phyloP scores from a whole-genome alignment of 2,888 invertebrate species.

The Lacanobia oleracea region DNA sequence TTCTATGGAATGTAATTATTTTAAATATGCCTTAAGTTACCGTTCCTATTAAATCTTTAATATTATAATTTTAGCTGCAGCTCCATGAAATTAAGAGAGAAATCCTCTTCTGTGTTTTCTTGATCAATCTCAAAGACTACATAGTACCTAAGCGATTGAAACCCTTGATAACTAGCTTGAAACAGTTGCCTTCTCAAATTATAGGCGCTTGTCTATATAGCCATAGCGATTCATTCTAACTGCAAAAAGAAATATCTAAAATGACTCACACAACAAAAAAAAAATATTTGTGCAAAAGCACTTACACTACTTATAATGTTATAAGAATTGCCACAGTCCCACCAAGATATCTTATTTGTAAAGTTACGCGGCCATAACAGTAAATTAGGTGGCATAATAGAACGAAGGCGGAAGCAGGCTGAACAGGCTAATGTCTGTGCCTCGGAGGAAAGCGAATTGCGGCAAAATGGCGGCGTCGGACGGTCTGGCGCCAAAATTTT shows the following conservation, averaged over 20 bases:
- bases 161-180: no score
- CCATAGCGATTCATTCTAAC: background rate
- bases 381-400: constrained; percentile 85
- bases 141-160: background rate
- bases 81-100: no score
- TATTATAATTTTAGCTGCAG: no score
- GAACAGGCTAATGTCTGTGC: constrained; percentile 77
- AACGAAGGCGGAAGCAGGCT: constrained; percentile 81
- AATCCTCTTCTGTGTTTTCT: background rate
- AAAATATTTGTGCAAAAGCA: constrained; percentile 41
- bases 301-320: constrained; percentile 62
- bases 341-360: constrained; percentile 70
- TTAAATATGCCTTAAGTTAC: no score
- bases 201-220: background rate
- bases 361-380: constrained; percentile 79
- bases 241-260: background rate
- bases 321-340: constrained; percentile 68
- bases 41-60: no score
- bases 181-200: background rate
- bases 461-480: constrained; percentile 84
- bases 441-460: constrained; percentile 75
- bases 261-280: constrained; percentile 10
- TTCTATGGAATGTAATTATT: no score
- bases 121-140: background rate
- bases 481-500: constrained; percentile 84